Base-by-base conservation (phyloP, 1,140 invertebrate species). In the Bombus superbus region DNA sequence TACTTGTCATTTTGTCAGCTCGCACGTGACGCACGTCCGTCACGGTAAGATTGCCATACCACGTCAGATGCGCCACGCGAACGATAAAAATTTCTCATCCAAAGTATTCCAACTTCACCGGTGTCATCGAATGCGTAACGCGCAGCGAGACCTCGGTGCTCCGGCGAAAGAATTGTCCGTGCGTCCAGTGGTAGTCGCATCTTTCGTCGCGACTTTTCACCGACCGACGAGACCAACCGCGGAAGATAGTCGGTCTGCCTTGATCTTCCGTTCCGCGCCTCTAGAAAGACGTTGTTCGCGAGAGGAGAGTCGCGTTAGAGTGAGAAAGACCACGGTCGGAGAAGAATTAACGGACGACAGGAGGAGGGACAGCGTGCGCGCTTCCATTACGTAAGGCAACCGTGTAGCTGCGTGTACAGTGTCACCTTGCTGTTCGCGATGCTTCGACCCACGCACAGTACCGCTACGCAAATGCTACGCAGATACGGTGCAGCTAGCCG, bases 391-490 rank as follows among this genome's bases (percentile, higher is more conserved):
- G 89, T 90, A 90, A 90, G 89, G 32, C 53, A 83, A 80, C 57
- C 85, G 84, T 88, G 83, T 84, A 82, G 83, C 85, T 87, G 86
- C 86, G 86, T 88, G 35, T 83, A 81, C 85, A 84, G 89, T 92
- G 92, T 92, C 92, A 92, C 91, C 92, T 92, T 92, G 91, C 85
- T 88, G 85, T 89, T 79, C 80, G 72, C 77, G 83, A 77, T 80
- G 81, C 53, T 47, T 75, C 88, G 86, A 86, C 92, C 90, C 91
- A 92, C 91, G 89, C 89, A 91, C 82, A 73, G 84, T 92, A 92
- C 92, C 92, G 92, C 92, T 93, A 93, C 90, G 86, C 86, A 92
- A 90, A 92, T 88, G 87, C 86, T 81, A 88, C 81, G 74, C 74
- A 74, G 74, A 91, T 85, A 89, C 44, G 9, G 8, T 42, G 64